These are phyloP conservation scores for Tetranychus truncatus DNA, from an alignment of 2,888 invertebrate species.

Conservation along the genomic window DNA sequence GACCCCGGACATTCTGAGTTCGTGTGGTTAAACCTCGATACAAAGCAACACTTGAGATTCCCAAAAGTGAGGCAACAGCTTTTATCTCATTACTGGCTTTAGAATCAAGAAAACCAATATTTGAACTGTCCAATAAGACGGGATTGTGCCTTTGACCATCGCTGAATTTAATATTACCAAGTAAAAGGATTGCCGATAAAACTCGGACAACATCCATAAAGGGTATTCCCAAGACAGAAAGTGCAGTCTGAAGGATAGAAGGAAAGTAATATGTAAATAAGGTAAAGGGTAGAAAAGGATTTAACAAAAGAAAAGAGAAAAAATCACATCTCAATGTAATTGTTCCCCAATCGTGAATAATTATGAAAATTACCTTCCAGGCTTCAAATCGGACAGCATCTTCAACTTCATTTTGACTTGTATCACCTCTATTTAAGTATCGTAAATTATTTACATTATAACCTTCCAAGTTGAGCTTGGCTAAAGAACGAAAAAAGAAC, in stretches of 20 bases:
- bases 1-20: constrained; percentile 56
- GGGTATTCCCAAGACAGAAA: constrained; percentile 63
- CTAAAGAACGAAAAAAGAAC: constrained; percentile 31
- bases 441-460: constrained; percentile 60
- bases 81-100: constrained; percentile 44
- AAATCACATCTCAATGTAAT: not conserved
- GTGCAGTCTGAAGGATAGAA: constrained; percentile 23
- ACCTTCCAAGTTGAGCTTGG: constrained; percentile 67
- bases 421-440: constrained; percentile 58
- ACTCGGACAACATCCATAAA: constrained; percentile 82
- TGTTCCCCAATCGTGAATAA: no score
- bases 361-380: constrained; percentile 56
- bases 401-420: constrained; percentile 50
- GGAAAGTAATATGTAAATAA: constrained; percentile 10
- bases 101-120: constrained; percentile 24
- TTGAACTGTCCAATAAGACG: constrained; percentile 52
- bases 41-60: constrained; percentile 52
- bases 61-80: constrained; percentile 63
- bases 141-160: constrained; percentile 47
- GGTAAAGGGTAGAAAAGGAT: not conserved
- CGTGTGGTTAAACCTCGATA: constrained; percentile 64
- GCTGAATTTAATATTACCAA: constrained; percentile 76
- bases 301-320: no score
- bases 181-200: constrained; percentile 65
- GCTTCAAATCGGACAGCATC: constrained; percentile 60